Evolutionary conservation across 1,140 invertebrate species (phyloP).

Genomic region (Paraescarpia echinospica): DNA sequence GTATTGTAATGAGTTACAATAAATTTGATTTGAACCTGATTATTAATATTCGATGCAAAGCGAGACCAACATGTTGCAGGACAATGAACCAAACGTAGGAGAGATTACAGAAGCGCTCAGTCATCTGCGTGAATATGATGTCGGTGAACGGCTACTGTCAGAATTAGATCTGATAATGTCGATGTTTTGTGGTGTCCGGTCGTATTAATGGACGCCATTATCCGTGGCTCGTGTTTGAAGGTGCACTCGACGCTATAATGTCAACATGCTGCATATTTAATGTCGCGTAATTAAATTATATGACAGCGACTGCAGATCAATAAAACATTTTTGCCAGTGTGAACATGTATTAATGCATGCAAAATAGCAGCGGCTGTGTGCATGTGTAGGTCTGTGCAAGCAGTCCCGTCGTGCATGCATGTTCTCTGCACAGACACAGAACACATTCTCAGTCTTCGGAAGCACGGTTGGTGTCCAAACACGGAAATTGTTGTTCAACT

Average conservation of each 20-base stretch:
- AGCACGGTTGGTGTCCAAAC: not conserved
- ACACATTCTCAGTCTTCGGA: not conserved
- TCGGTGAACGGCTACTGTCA: not conserved
- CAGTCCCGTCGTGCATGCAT: too few relatives aligned
- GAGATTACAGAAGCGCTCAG: not conserved
- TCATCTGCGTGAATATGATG: not conserved
- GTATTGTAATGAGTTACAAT: too few relatives aligned
- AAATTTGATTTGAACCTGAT: too few relatives aligned
- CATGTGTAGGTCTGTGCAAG: not conserved
- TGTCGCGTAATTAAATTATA: not conserved
- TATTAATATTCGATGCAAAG: too few relatives aligned
- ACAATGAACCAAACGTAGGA: too few relatives aligned
- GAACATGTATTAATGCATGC: not conserved
- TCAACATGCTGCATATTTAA: not conserved
- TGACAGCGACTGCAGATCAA: not conserved
- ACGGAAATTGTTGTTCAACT: not conserved
- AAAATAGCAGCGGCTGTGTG: not conserved
- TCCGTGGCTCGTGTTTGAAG: not conserved
- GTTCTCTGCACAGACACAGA: too few relatives aligned
- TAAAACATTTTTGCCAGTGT: not conserved
- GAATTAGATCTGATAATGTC: not conserved
- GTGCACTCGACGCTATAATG: not conserved
- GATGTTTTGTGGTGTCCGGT: not conserved
- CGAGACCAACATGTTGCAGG: too few relatives aligned
- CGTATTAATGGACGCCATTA: not conserved